Evolutionary conservation across 2,888 invertebrate species (phyloP).

Genomic region (Oscheius myriophilus): DNA sequence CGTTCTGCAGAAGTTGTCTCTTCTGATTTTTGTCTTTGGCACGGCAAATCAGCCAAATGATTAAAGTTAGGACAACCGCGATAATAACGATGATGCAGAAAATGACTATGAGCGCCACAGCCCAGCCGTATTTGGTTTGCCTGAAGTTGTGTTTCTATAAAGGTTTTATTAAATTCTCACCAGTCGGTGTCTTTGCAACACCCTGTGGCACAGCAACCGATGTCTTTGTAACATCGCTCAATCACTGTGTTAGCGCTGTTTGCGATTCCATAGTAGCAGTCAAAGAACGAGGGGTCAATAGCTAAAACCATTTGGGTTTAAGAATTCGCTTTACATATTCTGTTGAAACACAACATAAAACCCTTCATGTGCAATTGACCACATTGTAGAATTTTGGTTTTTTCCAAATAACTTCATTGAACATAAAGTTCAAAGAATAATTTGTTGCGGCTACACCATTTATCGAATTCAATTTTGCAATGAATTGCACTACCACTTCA

Average conservation of each 20-base stretch:
- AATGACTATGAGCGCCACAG: conserved; percentile 56
- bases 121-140: conserved; percentile 58
- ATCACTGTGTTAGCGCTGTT: conserved; percentile 45
- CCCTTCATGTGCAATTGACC: neutral
- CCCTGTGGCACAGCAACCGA: conserved; percentile 54
- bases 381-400: too few species aligned
- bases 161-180: conserved; percentile 27
- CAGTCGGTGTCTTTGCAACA: conserved; percentile 56
- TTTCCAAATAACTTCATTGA: too few species aligned
- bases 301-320: conserved; percentile 43
- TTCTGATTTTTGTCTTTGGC: conserved; percentile 45
- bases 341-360: neutral
- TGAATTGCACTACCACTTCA: too few species aligned
- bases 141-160: conserved; percentile 31
- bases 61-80: conserved; percentile 48
- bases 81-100: conserved; percentile 56
- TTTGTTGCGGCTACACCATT: too few species aligned
- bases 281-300: conserved; percentile 54
- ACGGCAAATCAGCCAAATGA: conserved; percentile 56
- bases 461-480: too few species aligned
- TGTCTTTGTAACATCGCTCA: conserved; percentile 58
- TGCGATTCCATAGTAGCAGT: conserved; percentile 51
- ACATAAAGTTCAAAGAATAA: too few species aligned
- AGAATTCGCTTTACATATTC: too few species aligned
- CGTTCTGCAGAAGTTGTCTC: conserved; percentile 36